phyloP scores from a whole-genome alignment of 2,113 vertebrate genomes.

The Climacteris rufus region DNA sequence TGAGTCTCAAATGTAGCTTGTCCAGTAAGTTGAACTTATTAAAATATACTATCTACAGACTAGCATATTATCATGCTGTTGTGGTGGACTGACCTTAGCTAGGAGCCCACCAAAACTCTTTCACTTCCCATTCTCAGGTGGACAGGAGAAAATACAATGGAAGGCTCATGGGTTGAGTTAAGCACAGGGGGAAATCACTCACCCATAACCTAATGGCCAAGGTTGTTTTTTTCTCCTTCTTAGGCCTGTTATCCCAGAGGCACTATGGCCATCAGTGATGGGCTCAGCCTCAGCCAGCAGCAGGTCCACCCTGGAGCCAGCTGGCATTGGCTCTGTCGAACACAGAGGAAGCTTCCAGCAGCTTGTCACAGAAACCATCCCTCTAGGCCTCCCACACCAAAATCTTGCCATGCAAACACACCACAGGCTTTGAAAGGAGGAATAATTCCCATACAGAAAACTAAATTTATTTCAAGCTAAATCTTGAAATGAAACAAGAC shows the following conservation, averaged over 20 bases:
- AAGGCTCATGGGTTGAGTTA: not conserved
- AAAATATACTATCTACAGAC: not conserved
- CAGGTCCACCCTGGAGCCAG: not conserved
- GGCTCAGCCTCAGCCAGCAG: not conserved
- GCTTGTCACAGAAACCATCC: not conserved
- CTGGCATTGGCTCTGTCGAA: not conserved
- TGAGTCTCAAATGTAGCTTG: not conserved
- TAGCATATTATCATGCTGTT: not conserved
- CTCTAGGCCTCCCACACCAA: not conserved
- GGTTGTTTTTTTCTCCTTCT: not conserved
- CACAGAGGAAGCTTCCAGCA: not conserved
- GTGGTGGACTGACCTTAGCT: not conserved
- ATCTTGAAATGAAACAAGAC: not conserved
- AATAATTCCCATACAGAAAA: not conserved
- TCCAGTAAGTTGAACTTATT: not conserved
- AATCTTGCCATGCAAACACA: not conserved
- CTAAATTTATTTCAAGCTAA: not conserved
- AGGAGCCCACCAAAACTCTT: not conserved
- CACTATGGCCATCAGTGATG: accelerated
- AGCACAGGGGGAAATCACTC: not conserved
- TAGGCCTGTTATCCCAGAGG: not conserved
- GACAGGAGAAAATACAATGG: not conserved
- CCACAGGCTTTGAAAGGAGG: not conserved
- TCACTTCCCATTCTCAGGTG: not conserved
- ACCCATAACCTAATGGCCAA: not conserved